phyloP scores from a whole-genome alignment of 2,888 invertebrate genomes.

The Merodon equestris region DNA sequence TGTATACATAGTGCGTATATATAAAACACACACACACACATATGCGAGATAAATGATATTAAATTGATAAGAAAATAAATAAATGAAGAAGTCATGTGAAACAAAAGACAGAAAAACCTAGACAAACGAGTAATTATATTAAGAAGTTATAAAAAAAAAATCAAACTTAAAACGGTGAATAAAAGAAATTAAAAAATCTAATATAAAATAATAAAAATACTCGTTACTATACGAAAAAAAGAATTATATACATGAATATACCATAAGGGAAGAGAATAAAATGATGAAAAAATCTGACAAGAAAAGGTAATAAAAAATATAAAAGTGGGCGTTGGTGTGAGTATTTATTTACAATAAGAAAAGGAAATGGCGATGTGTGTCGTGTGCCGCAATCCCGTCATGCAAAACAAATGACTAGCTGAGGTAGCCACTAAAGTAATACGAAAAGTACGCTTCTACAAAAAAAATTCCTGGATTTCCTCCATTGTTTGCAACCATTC shows the following conservation, averaged over 20 bases:
- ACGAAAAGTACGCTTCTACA: too few species aligned
- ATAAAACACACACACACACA: conserved; percentile 18
- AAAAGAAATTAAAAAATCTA: conserved; percentile 2
- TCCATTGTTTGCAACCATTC: too few species aligned
- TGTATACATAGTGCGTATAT: conserved; percentile 10
- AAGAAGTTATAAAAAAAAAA: background rate
- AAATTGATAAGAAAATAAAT: conserved; percentile 2
- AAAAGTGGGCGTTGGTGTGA: background rate
- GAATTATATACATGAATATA: conserved; percentile 39
- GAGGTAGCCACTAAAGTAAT: too few species aligned
- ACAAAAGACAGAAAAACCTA: conserved; percentile 4
- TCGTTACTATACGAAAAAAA: conserved; percentile 37
- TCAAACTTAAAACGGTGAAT: background rate
- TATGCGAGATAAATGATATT: background rate
- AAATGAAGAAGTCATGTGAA: conserved; percentile 2
- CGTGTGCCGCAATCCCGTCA: too few species aligned
- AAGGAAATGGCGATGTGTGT: too few species aligned
- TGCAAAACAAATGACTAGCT: too few species aligned
- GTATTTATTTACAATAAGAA: too few species aligned
- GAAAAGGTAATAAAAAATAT: conserved; percentile 28
- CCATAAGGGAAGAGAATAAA: conserved; percentile 18
- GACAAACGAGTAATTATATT: conserved; percentile 24
- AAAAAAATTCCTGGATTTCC: too few species aligned
- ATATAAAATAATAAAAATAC: conserved; percentile 20
- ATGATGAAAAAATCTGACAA: conserved; percentile 32